These are phyloP conservation scores for Lota lota DNA, from an alignment of 2,113 vertebrate genomes.

Conservation along the genomic window DNA sequence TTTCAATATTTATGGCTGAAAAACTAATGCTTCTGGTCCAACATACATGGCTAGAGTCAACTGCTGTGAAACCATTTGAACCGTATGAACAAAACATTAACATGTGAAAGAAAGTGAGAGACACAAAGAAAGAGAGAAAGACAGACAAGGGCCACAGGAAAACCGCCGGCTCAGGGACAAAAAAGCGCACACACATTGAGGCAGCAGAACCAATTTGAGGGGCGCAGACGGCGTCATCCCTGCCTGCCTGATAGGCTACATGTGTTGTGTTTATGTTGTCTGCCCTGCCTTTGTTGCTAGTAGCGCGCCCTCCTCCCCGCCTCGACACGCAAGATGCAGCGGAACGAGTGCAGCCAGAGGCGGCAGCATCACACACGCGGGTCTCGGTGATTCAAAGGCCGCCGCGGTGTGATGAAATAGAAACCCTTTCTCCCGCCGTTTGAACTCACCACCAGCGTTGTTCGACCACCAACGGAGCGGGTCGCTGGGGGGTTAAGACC, in stretches of 20 bases:
- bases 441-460: constrained; percentile 23
- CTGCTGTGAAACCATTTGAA: no score
- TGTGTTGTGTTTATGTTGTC: constrained; percentile 50
- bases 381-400: constrained; percentile 71
- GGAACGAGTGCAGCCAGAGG: constrained; percentile 54
- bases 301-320: constrained; percentile 41
- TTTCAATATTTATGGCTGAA: no score
- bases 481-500: neutral
- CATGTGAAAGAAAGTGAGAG: neutral
- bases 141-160: neutral
- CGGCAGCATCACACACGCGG: constrained; percentile 65
- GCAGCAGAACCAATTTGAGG: constrained; percentile 32
- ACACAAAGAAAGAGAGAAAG: neutral
- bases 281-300: constrained; percentile 50
- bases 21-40: no score
- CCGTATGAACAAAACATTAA: neutral
- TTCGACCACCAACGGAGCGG: constrained; percentile 19
- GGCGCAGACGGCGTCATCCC: constrained; percentile 25
- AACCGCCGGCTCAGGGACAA: constrained; percentile 6
- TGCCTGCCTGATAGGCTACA: constrained; percentile 25
- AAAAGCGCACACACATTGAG: constrained; percentile 42
- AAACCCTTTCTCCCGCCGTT: constrained; percentile 46
- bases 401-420: constrained; percentile 54
- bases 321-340: constrained; percentile 39
- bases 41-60: no score